Conservation (phyloP, 2,888 invertebrate species). For the Diaphora mendica region DNA sequence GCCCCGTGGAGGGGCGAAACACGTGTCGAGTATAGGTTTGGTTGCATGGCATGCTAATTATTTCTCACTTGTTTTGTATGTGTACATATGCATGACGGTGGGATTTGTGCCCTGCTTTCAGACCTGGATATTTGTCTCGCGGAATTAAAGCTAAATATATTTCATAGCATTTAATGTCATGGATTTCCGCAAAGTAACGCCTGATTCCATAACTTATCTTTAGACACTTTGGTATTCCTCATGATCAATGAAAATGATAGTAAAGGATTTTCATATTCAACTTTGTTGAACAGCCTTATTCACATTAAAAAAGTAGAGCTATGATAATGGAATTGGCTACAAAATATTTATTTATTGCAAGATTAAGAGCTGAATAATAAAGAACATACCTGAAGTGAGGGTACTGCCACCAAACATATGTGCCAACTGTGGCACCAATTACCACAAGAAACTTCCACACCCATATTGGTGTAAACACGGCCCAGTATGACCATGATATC, state of each 20-base stretch:
- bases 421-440: slow-evolving; percentile 95
- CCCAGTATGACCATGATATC: slow-evolving; percentile 98
- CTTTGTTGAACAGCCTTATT: neutral
- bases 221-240: neutral
- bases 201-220: no score
- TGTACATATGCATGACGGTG: no score
- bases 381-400: slow-evolving; percentile 94
- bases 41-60: no score
- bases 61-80: no score
- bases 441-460: slow-evolving; percentile 98
- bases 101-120: no score
- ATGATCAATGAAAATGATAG: neutral
- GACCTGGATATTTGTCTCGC: no score
- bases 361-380: neutral
- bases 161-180: no score
- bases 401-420: slow-evolving; percentile 98
- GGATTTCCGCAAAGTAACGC: no score
- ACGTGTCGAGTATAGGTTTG: no score
- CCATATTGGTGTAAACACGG: slow-evolving; percentile 98
- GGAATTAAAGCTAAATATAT: no score
- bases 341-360: neutral
- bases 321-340: neutral
- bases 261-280: neutral
- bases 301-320: neutral
- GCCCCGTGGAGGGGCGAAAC: no score